Evolutionary conservation across 2,113 vertebrate genomes (phyloP).

Genomic region (Etia nguti): DNA sequence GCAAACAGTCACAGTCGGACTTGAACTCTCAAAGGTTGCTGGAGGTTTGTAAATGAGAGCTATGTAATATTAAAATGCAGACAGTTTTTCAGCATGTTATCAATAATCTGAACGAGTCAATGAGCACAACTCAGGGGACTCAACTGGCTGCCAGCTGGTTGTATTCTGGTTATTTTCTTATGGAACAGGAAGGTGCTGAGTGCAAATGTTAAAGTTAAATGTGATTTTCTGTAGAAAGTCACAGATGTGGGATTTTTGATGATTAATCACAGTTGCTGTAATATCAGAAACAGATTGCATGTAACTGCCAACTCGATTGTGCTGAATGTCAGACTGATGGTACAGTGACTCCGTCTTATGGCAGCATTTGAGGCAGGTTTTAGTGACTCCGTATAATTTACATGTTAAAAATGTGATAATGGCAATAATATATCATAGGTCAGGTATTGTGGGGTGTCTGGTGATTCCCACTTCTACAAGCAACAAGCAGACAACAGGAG

Average conservation of each 20-base stretch:
- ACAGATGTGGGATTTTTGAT: neutral
- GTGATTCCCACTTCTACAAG: neutral
- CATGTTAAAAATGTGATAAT: neutral
- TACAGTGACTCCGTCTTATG: neutral
- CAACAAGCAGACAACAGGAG: neutral
- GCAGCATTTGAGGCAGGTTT: neutral
- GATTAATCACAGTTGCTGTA: neutral
- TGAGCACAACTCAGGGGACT: neutral
- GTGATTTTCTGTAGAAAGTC: neutral
- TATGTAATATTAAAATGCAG: too few relatives aligned
- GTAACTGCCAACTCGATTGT: neutral
- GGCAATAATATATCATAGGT: neutral
- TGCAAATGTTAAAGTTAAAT: neutral
- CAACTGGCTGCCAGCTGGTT: neutral
- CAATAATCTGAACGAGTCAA: neutral
- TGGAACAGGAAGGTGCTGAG: neutral
- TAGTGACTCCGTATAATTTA: neutral
- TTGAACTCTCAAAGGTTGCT: too few relatives aligned
- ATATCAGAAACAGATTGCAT: neutral
- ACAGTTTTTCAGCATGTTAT: neutral
- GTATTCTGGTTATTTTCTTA: neutral
- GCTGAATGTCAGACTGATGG: neutral
- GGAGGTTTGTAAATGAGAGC: too few relatives aligned
- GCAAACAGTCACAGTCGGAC: too few relatives aligned
- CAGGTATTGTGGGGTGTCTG: neutral